A percentile compares a stretch with the other conserved stretches of the same genome.
Conservation (phyloP, 2,113 vertebrate species). For the Pedionomus torquatus region DNA sequence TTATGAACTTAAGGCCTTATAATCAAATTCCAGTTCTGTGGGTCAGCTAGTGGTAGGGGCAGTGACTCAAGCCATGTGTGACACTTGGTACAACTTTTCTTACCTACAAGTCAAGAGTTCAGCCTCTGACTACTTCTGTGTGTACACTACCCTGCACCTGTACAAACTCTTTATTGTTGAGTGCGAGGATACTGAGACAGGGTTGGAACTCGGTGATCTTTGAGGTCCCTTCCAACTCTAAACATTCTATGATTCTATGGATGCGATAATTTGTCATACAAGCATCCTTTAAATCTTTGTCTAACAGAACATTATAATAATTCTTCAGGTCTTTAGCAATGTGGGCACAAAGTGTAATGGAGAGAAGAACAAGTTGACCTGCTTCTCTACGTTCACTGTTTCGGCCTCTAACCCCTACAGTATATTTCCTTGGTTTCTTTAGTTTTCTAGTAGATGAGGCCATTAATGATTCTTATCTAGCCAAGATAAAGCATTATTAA, state of each 20-base stretch:
- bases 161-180: not conserved
- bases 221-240: too few species aligned
- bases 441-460: not conserved
- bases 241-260: too few species aligned
- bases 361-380: not conserved
- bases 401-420: not conserved
- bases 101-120: not conserved
- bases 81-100: not conserved
- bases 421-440: not conserved
- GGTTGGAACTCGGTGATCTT: too few species aligned
- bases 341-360: not conserved
- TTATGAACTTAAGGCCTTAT: not conserved
- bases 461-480: not conserved
- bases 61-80: not conserved
- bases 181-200: not conserved
- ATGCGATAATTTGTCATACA: not conserved
- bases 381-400: not conserved
- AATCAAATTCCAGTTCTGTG: not conserved
- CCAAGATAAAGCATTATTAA: not conserved
- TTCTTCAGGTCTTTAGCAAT: not conserved
- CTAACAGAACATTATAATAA: not conserved
- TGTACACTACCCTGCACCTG: not conserved
- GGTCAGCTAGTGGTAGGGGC: not conserved
- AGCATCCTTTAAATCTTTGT: not conserved
- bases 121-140: not conserved